phyloP scores from a whole-genome alignment of 1,140 invertebrate genomes.

The Muscidifurax raptorellus region DNA sequence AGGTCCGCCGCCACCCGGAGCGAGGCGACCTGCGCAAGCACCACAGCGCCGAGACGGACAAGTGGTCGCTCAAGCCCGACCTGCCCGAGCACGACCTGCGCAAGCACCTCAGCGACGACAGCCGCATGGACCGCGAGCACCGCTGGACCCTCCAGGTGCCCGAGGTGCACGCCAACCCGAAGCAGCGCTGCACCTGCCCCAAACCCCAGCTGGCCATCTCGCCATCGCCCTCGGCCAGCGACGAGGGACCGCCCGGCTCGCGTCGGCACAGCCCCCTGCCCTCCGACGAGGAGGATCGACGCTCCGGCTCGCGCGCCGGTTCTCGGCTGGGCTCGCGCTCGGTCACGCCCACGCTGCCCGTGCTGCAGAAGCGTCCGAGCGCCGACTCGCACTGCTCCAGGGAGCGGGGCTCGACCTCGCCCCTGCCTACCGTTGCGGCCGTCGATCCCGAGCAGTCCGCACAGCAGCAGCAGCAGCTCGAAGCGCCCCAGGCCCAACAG shows the following conservation, averaged over 20 bases:
- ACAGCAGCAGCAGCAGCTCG: neutral
- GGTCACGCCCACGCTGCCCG: neutral
- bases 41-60: conserved; percentile 72
- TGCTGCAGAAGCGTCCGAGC: neutral
- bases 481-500: neutral
- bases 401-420: conserved; percentile 6
- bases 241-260: neutral
- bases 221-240: conserved; percentile 51
- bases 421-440: neutral
- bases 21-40: conserved; percentile 70
- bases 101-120: conserved; percentile 72
- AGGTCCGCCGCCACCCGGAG: conserved; percentile 64
- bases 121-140: conserved; percentile 64
- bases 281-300: neutral
- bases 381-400: conserved; percentile 6
- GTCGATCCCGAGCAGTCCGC: neutral
- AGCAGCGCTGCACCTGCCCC: conserved; percentile 70
- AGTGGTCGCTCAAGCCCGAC: conserved; percentile 66
- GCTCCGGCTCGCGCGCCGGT: neutral
- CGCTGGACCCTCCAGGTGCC: conserved; percentile 67
- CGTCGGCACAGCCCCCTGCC: neutral
- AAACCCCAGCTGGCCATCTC: conserved; percentile 60
- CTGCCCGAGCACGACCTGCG: conserved; percentile 65
- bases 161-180: conserved; percentile 69
- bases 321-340: neutral